Percentiles rank a stretch among this genome's conserved stretches.
These are phyloP conservation scores for Bradypodion ventrale DNA, from an alignment of 2,797 vertebrate species.

Conservation along the genomic window DNA sequence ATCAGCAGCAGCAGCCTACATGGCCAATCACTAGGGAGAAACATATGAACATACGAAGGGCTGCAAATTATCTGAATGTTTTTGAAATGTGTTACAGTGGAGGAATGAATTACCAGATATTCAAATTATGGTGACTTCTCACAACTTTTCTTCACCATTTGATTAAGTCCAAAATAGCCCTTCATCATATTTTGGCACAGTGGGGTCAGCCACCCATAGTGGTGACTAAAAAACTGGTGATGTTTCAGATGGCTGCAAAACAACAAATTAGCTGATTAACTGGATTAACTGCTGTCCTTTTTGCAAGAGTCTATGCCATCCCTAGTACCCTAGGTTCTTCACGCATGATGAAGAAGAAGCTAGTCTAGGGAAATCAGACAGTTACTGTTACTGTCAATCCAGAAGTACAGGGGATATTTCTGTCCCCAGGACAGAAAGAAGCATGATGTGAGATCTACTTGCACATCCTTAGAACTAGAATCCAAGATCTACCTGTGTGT, in stretches of 20 bases:
- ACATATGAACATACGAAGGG: too few relatives aligned
- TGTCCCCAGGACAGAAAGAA: neutral
- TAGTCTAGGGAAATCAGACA: neutral
- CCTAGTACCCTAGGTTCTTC: neutral
- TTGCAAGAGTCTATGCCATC: neutral
- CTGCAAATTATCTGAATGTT: too few relatives aligned
- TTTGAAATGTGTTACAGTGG: neutral
- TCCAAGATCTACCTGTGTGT: conserved; percentile 85
- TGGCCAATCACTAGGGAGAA: neutral
- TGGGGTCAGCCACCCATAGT: too few relatives aligned
- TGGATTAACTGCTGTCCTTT: neutral
- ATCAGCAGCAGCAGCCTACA: neutral
- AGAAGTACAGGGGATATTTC: neutral
- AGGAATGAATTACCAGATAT: neutral
- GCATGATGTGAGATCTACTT: neutral
- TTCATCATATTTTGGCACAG: too few relatives aligned
- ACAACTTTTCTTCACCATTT: too few relatives aligned
- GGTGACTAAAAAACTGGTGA: neutral
- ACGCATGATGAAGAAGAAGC: too few relatives aligned
- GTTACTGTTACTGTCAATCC: neutral
- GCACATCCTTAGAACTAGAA: neutral
- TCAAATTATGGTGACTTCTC: neutral
- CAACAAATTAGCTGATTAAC: neutral
- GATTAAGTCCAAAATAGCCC: too few relatives aligned
- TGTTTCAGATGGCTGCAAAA: neutral